Evolutionary conservation across 2,888 invertebrate genomes (phyloP).

Genomic region (Pterostichus niger): DNA sequence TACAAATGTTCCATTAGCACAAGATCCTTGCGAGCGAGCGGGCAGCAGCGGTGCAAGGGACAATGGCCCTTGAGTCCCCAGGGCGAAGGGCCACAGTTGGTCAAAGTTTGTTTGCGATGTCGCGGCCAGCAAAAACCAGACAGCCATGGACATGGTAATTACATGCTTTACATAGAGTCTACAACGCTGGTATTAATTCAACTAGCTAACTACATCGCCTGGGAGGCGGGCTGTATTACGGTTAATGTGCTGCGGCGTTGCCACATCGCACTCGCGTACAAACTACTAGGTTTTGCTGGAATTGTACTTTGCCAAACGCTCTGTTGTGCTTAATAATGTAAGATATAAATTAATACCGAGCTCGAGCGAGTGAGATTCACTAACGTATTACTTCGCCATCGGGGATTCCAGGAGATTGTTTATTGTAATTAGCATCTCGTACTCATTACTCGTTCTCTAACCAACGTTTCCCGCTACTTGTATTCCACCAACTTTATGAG

Average conservation of each 20-base stretch:
- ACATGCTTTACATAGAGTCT: slow-evolving; percentile 77
- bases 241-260: slow-evolving; percentile 74
- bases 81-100: slow-evolving; percentile 74
- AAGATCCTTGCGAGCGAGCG: slow-evolving; percentile 49
- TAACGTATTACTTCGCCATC: slow-evolving; percentile 62
- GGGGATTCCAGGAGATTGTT: slow-evolving; percentile 61
- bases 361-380: slow-evolving; percentile 45
- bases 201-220: slow-evolving; percentile 75
- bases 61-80: slow-evolving; percentile 68
- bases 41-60: slow-evolving; percentile 34
- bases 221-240: slow-evolving; percentile 74
- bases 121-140: slow-evolving; percentile 76
- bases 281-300: slow-evolving; percentile 76
- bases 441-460: slow-evolving; percentile 39
- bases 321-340: slow-evolving; percentile 76
- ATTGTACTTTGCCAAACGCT: slow-evolving; percentile 75
- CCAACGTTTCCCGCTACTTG: slow-evolving; percentile 40
- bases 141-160: slow-evolving; percentile 78
- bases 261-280: slow-evolving; percentile 71
- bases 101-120: slow-evolving; percentile 72
- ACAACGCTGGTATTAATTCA: slow-evolving; percentile 77
- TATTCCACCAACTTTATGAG: slow-evolving; percentile 39
- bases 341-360: slow-evolving; percentile 76
- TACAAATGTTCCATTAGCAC: slow-evolving; percentile 67
- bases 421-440: slow-evolving; percentile 65